Percentiles rank a stretch among this genome's conserved stretches.
Evolutionary conservation across 2,888 invertebrate species (phyloP).

Genomic region (Drosophila quinaria): DNA sequence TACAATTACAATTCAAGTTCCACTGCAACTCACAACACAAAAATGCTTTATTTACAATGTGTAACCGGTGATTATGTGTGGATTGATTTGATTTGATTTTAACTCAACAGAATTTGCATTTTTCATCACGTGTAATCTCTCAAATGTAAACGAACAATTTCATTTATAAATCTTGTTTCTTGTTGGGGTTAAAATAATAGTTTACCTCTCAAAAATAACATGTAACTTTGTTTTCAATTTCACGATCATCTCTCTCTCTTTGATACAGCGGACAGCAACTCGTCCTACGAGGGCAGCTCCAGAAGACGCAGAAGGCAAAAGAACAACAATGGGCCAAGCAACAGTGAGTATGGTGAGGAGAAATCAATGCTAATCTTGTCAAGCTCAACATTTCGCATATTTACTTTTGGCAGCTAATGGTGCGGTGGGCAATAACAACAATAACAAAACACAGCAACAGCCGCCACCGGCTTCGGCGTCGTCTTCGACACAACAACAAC

Average conservation of each 20-base stretch:
- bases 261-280: constrained; percentile 85
- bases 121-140: neutral
- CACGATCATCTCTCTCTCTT: constrained; percentile 4
- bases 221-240: constrained; percentile 27
- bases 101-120: constrained; percentile 9
- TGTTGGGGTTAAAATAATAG: constrained; percentile 5
- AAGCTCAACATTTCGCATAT: constrained; percentile 1
- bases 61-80: constrained; percentile 8
- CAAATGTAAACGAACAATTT: neutral
- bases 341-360: constrained; percentile 83
- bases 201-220: neutral
- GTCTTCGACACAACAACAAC: constrained; percentile 45
- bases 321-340: constrained; percentile 83
- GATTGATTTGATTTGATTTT: constrained; percentile 3
- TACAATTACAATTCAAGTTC: too few species aligned
- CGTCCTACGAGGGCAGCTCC: constrained; percentile 85
- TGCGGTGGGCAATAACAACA: constrained; percentile 83
- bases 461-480: constrained; percentile 60
- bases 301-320: constrained; percentile 85
- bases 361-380: neutral
- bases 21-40: constrained; percentile 3
- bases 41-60: constrained; percentile 2
- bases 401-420: constrained; percentile 80
- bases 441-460: constrained; percentile 75
- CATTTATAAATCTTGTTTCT: constrained; percentile 4